Evolutionary conservation across 2,797 vertebrate genomes (phyloP), one percentile per base, ranked within the genome.

Genomic region (Channa striata): DNA sequence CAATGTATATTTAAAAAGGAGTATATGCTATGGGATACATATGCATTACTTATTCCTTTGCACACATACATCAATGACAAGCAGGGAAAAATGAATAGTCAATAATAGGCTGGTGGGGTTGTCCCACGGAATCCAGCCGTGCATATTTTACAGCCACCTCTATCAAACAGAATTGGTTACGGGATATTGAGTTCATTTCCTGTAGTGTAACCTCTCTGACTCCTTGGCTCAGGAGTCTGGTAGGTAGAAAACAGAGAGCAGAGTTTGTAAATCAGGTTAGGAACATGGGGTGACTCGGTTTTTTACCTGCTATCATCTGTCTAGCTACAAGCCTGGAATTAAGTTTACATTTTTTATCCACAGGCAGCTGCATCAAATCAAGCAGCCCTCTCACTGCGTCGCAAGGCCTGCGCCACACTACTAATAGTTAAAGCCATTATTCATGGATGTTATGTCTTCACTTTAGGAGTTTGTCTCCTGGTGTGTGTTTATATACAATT

Each of bases 61-160:
- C 84, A 91, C 90, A 93, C 95, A 96, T 95, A 94, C 89, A 96
- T 97, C 96, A 96, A 93, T 96, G 96, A 94, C 95, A 96, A 91
- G 85, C 68, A 61, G 36, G 78, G 88, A 87, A 93, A 94, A 94
- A 93, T 82, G 88, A 92, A 92, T 88, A 93, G 89, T 88, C 86
- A 80, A 88, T 86, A 93, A 92, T 81, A 91, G 87, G 72, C 75
- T 67, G 75, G 72, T 69, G 63, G 50, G 69, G 77, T 89, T 89
- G 86, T 84, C 74, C 82, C 61, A 37, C 50, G 0, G 49, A 85
- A 75, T 61, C 69, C 68, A 85, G 77, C 63, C 66, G 59, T 90
- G 89, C 91, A 93, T 93, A 90, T 86, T 89, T 92, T 90, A 91
- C 81, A 83, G 63, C 77, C 54, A 11, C 52, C 83, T 71, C 81